Evolutionary conservation across 2,113 vertebrate genomes (phyloP).

Genomic region (Chitala chitala): DNA sequence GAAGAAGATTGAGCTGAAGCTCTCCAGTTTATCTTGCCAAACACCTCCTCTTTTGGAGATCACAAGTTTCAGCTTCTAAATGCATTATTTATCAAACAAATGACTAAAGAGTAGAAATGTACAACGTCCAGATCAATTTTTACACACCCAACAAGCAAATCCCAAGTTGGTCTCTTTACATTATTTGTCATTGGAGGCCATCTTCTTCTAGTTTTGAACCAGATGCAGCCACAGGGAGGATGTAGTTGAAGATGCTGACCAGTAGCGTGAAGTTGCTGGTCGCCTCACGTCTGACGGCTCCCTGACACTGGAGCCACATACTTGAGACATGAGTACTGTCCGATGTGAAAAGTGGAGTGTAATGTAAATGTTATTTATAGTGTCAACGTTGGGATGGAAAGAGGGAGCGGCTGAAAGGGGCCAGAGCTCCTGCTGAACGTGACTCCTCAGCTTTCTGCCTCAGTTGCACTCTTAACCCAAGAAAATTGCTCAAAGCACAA

Average conservation of each 20-base stretch:
- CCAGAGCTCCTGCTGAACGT: too few species aligned
- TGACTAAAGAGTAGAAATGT: not conserved
- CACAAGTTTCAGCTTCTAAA: not conserved
- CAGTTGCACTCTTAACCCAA: slow-evolving; percentile 11
- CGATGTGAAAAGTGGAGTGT: not conserved
- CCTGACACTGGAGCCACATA: not conserved
- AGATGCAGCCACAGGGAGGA: not conserved
- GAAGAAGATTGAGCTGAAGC: slow-evolving; percentile 28
- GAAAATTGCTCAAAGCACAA: not conserved
- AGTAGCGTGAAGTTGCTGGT: not conserved
- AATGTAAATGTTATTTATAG: slow-evolving; percentile 19
- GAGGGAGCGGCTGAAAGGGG: not conserved
- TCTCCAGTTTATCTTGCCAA: not conserved
- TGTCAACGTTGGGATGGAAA: not conserved
- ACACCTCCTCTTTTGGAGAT: slow-evolving; percentile 9
- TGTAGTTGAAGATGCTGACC: not conserved
- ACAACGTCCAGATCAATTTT: not conserved
- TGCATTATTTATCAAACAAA: not conserved
- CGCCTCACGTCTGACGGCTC: not conserved
- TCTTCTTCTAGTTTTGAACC: not conserved
- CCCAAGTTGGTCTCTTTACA: not conserved
- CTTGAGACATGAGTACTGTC: not conserved
- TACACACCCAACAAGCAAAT: not conserved
- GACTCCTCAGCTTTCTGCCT: not conserved
- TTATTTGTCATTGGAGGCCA: not conserved